Evolutionary conservation across 1,140 invertebrate species (phyloP).

Genomic region (Drosophila quadrilineata): DNA sequence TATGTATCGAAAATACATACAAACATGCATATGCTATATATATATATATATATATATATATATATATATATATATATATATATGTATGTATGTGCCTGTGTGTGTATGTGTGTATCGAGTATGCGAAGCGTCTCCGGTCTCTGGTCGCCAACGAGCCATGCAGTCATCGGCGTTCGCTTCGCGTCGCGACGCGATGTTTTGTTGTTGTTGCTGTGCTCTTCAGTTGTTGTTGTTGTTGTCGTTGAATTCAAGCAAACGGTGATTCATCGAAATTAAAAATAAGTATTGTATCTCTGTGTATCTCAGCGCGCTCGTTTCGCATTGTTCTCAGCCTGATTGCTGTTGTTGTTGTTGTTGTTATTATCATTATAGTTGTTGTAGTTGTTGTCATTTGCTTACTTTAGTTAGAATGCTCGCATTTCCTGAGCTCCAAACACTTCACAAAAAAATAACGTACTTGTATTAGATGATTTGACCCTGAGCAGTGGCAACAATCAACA

Average conservation of each 20-base stretch:
- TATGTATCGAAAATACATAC: no score
- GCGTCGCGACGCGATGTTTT: not conserved
- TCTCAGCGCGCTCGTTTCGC: conserved; percentile 62
- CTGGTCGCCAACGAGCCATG: conserved; percentile 64
- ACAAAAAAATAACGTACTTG: not conserved
- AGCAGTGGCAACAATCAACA: not conserved
- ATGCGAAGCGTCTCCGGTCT: conserved; percentile 30
- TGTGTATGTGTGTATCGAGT: no score
- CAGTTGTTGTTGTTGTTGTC: conserved; percentile 10
- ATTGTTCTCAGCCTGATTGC: conserved; percentile 39
- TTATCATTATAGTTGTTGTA: conserved; percentile 18
- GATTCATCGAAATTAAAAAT: conserved; percentile 79
- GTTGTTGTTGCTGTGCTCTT: conserved; percentile 16
- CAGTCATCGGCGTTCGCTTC: conserved; percentile 63
- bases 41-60: no score
- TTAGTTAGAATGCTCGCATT: conserved; percentile 29
- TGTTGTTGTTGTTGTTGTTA: conserved; percentile 16
- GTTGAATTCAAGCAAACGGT: conserved; percentile 48
- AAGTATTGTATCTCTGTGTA: conserved; percentile 74
- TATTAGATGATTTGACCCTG: conserved; percentile 27
- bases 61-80: no score
- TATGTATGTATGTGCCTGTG: no score
- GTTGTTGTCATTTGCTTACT: conserved; percentile 18
- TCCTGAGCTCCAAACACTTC: conserved; percentile 19
- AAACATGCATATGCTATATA: no score